Conservation (phyloP, 2,888 invertebrate genomes). For the Melanchra persicariae region DNA sequence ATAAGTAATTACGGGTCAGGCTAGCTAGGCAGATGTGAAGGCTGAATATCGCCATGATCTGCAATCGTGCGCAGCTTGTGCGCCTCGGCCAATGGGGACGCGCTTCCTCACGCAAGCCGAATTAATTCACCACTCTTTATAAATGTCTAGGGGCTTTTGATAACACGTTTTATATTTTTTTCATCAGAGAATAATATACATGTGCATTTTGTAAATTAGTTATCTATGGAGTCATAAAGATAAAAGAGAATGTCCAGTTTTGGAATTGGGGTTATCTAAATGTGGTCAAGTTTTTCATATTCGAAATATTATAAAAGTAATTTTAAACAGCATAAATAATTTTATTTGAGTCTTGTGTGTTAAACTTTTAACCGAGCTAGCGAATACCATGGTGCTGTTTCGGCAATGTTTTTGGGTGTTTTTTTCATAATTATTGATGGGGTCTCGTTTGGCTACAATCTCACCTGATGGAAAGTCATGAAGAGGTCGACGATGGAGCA, state of each 20-base stretch:
- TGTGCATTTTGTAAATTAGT: constrained; percentile 47
- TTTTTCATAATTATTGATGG: too few species aligned
- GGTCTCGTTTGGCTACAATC: too few species aligned
- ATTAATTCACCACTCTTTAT: constrained; percentile 78
- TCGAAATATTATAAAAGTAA: neutral
- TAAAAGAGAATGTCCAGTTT: constrained; percentile 29
- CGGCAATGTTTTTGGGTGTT: neutral
- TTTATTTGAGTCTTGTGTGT: too few species aligned
- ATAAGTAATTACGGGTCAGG: constrained; percentile 67
- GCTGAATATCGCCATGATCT: constrained; percentile 85
- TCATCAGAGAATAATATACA: constrained; percentile 43
- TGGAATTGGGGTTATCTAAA: constrained; percentile 9
- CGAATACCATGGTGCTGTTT: neutral
- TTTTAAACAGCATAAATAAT: too few species aligned
- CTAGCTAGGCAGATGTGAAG: constrained; percentile 84
- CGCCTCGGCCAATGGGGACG: constrained; percentile 80
- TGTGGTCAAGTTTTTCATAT: constrained; percentile 12
- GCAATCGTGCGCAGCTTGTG: constrained; percentile 88
- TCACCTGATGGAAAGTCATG: too few species aligned
- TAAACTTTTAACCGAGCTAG: neutral
- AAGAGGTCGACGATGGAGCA: too few species aligned
- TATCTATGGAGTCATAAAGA: constrained; percentile 43
- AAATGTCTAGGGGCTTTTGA: constrained; percentile 61
- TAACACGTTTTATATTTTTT: constrained; percentile 57
- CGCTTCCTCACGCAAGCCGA: constrained; percentile 70